phyloP scores from a whole-genome alignment of 37 sponge, comb jelly and placozoan species.

The Cliona cf. orientalis region DNA sequence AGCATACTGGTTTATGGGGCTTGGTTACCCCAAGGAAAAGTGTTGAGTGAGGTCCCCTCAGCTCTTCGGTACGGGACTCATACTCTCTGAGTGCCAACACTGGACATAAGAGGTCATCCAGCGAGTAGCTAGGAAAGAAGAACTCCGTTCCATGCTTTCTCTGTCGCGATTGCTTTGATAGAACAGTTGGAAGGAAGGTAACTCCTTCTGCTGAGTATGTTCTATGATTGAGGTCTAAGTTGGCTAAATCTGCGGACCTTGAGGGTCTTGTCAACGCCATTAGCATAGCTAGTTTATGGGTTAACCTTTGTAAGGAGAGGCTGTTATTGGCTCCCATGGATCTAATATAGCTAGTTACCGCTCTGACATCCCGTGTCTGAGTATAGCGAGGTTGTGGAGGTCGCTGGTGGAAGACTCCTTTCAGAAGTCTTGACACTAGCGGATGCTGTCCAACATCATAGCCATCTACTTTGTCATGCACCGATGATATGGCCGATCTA shows the following conservation, averaged over 20 bases:
- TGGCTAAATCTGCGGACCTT: slow-evolving; percentile 35
- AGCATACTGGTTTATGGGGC: background rate
- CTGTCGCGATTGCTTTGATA: slow-evolving; percentile 35
- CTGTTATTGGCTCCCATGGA: slow-evolving; percentile 19
- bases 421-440: slow-evolving; percentile 18
- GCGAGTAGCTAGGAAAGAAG: slow-evolving; percentile 21
- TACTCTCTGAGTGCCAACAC: background rate
- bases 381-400: slow-evolving; percentile 31
- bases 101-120: slow-evolving; percentile 32
- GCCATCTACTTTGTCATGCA: slow-evolving; percentile 40
- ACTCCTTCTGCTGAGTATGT: slow-evolving; percentile 36
- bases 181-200: slow-evolving; percentile 7
- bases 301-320: slow-evolving; percentile 25
- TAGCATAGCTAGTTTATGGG: too few relatives aligned
- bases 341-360: slow-evolving; percentile 21
- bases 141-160: slow-evolving; percentile 19
- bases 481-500: slow-evolving; percentile 55
- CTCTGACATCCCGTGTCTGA: slow-evolving; percentile 45
- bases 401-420: slow-evolving; percentile 34
- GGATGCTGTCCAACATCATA: slow-evolving; percentile 52
- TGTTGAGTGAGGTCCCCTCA: too few relatives aligned
- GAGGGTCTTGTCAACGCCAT: slow-evolving; percentile 41
- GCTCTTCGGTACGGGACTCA: slow-evolving; percentile 8
- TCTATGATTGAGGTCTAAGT: background rate
- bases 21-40: too few relatives aligned